Evolutionary conservation across 2,888 invertebrate species (phyloP), one percentile per base, ranked within the genome.

Genomic region (Dicyrtoma fusca): DNA sequence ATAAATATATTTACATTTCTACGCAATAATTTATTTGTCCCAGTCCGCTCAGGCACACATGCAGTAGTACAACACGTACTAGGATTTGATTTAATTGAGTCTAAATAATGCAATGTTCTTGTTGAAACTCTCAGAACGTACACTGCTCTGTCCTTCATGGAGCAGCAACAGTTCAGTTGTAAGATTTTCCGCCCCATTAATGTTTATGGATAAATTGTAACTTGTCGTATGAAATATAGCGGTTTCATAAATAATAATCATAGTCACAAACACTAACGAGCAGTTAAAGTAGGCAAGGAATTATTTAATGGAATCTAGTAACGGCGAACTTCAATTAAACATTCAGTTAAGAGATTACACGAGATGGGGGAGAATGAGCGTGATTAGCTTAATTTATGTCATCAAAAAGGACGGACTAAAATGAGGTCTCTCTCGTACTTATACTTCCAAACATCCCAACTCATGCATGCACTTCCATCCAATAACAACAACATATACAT

Each of bases 341-440:
- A 55, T 17, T 55, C 21, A 17, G 53, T 55, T 55, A 55, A 55
- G 21, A 17, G 53, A 55, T 64, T 47, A 64, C 59, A 59, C 26
- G 21, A 59, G 44, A 34, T 51, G 65, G 47, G n/a, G 34, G 23
- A 45, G 49, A 65, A 25, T 14, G 34, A 51, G 45, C 65, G 51
- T 65, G 65, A 49, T 65, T 51, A 47, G 65, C n/a, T 65, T 65
- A 65, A 65, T 65, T 49, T 49, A 65, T 51, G 65, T 65, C 65
- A 25, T 49, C 49, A 62, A 44, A 51, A 42, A 34, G 34, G 34
- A 34, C 8, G 34, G 34, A 3, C 3, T 3, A 34, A 34, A 34
- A 34, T 34, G 34, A 34, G 34, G 34, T 49, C 49, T 49, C 49
- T 17, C 49, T 49, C 49, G n/a, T 17, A 4, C 49, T 3, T 13